Conservation (phyloP, 1,140 invertebrate genomes). For the Pachypsylla venusta region DNA sequence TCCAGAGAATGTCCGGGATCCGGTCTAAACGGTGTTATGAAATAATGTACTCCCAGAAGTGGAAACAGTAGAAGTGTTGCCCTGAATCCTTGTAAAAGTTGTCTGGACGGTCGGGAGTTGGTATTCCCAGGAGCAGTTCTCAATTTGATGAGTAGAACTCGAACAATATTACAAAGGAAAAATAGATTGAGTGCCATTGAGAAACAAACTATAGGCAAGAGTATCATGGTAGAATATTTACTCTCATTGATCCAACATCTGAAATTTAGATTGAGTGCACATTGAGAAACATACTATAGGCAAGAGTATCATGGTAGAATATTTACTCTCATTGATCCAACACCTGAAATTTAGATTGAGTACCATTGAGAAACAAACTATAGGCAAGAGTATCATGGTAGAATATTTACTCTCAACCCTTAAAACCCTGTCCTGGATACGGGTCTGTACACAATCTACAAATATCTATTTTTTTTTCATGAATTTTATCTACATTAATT, state of each 20-base stretch:
- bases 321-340: conserved; percentile 60
- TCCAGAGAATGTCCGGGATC: conserved; percentile 49
- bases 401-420: conserved; percentile 51
- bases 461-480: too few relatives aligned
- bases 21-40: conserved; percentile 78
- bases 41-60: conserved; percentile 65
- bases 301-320: conserved; percentile 55
- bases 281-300: conserved; percentile 65
- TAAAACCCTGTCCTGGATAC: too few relatives aligned
- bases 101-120: conserved; percentile 35
- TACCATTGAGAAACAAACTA: conserved; percentile 61
- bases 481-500: too few relatives aligned
- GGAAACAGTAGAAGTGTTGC: conserved; percentile 78
- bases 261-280: conserved; percentile 61
- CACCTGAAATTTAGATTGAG: conserved; percentile 71
- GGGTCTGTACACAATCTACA: too few relatives aligned
- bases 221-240: conserved; percentile 51
- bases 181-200: conserved; percentile 71
- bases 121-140: conserved; percentile 45
- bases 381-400: conserved; percentile 57
- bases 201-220: conserved; percentile 59
- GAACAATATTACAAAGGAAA: conserved; percentile 86
- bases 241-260: conserved; percentile 73
- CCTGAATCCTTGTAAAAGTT: conserved; percentile 61
- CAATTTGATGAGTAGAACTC: conserved; percentile 78